A percentile compares a stretch with the other conserved stretches of the same genome.
Conservation (phyloP, 2,797 vertebrate genomes). For the Anabacerthia variegaticeps region DNA sequence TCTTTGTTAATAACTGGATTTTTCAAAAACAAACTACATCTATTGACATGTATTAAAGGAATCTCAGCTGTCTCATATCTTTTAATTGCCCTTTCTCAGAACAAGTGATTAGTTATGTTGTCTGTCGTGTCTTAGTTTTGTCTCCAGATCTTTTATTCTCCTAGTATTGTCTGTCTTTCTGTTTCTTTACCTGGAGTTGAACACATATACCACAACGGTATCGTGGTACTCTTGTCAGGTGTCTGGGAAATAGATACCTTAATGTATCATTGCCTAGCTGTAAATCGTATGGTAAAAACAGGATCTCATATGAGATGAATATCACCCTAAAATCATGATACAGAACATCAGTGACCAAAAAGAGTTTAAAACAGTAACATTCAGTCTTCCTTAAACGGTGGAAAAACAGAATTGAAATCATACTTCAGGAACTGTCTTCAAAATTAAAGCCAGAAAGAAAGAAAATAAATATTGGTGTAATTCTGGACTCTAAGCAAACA, state of each 20-base stretch:
- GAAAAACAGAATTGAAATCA: neutral
- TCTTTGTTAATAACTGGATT: neutral
- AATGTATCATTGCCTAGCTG: neutral
- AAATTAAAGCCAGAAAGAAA: neutral
- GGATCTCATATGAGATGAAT: neutral
- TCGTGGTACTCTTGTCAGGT: neutral
- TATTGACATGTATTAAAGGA: neutral
- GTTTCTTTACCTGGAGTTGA: neutral
- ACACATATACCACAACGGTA: neutral
- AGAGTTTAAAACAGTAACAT: neutral
- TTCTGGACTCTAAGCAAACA: neutral
- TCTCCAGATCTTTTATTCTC: neutral
- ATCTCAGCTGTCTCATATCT: neutral
- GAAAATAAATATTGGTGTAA: neutral
- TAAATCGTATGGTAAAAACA: neutral
- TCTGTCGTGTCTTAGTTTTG: neutral
- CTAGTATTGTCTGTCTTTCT: neutral
- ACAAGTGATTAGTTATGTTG: neutral
- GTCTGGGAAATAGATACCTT: neutral
- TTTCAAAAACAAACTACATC: neutral
- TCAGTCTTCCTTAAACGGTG: neutral
- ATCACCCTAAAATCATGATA: neutral
- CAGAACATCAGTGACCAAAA: neutral
- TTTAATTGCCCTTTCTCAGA: neutral
- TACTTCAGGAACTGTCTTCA: neutral